phyloP scores from a whole-genome alignment of 2,888 invertebrate genomes.

The Drosophila infuscata region DNA sequence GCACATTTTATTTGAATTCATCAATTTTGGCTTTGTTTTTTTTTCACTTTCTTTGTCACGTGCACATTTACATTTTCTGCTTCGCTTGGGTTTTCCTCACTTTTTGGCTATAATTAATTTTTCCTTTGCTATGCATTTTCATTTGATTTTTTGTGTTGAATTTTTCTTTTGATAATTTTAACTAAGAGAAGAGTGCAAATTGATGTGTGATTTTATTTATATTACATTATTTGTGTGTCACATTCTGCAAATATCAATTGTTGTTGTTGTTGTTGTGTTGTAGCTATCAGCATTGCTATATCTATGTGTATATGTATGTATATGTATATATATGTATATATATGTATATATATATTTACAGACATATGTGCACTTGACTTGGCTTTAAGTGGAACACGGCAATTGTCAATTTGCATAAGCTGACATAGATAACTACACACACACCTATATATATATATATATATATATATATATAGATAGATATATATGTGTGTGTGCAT shows the following conservation, averaged over 20 bases:
- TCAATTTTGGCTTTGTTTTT: constrained; percentile 21
- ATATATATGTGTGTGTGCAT: too few relatives aligned
- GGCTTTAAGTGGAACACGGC: constrained; percentile 67
- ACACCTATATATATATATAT: not conserved
- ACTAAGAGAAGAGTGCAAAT: constrained; percentile 11
- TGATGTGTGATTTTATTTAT: not conserved
- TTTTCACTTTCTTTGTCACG: constrained; percentile 41
- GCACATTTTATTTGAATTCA: constrained; percentile 12
- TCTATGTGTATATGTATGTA: not conserved
- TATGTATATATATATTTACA: not conserved
- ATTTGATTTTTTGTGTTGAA: constrained; percentile 3
- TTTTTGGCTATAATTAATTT: constrained; percentile 14
- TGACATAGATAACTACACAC: constrained; percentile 1
- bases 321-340: not conserved
- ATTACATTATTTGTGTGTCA: constrained; percentile 16
- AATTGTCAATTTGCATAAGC: constrained; percentile 72
- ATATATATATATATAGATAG: not conserved
- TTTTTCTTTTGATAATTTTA: constrained; percentile 20
- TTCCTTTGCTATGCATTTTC: constrained; percentile 22
- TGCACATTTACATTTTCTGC: constrained; percentile 32
- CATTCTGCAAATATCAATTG: constrained; percentile 46
- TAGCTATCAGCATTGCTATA: constrained; percentile 48
- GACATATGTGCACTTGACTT: constrained; percentile 45
- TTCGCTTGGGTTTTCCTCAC: not conserved
- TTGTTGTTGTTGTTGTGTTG: constrained; percentile 48